Evolutionary conservation across 2,797 vertebrate species (phyloP).

Genomic region (Oryzias sinensis): DNA sequence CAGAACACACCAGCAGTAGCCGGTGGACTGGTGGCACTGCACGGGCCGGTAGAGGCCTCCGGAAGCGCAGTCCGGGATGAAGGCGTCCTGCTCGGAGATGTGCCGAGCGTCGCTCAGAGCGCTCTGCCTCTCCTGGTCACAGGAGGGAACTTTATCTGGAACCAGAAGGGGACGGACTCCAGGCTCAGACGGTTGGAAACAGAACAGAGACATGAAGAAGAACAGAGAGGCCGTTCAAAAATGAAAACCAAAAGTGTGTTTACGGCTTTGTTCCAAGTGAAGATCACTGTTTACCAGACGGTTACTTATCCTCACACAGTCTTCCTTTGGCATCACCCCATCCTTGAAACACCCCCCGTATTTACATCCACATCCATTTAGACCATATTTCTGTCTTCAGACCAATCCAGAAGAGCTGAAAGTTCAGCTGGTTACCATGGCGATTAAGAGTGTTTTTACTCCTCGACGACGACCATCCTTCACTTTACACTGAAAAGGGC

Average conservation of each 20-base stretch:
- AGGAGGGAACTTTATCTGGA: constrained; percentile 95
- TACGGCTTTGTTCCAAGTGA: neutral
- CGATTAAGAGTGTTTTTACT: constrained; percentile 56
- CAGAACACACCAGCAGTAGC: constrained; percentile 98
- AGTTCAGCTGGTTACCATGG: constrained; percentile 36
- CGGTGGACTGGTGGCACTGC: constrained; percentile 97
- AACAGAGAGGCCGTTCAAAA: no score
- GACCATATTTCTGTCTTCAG: constrained; percentile 61
- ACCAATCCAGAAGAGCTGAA: constrained; percentile 52
- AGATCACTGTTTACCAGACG: neutral
- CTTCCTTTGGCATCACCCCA: constrained; percentile 45
- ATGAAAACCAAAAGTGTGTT: no score
- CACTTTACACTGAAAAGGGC: no score
- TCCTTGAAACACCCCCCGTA: constrained; percentile 38
- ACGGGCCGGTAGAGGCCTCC: constrained; percentile 93
- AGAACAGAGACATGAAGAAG: no score
- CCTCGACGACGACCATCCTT: neutral
- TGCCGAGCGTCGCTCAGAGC: constrained; percentile 89
- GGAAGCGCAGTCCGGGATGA: constrained; percentile 91
- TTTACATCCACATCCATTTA: constrained; percentile 79
- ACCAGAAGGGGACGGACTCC: constrained; percentile 70
- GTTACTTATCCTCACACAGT: neutral
- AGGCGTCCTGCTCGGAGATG: constrained; percentile 87
- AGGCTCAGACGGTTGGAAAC: no score
- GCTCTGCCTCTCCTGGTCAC: constrained; percentile 95